Base-by-base conservation (phyloP, 2,113 vertebrate genomes). In the Porphyrio hochstetteri region DNA sequence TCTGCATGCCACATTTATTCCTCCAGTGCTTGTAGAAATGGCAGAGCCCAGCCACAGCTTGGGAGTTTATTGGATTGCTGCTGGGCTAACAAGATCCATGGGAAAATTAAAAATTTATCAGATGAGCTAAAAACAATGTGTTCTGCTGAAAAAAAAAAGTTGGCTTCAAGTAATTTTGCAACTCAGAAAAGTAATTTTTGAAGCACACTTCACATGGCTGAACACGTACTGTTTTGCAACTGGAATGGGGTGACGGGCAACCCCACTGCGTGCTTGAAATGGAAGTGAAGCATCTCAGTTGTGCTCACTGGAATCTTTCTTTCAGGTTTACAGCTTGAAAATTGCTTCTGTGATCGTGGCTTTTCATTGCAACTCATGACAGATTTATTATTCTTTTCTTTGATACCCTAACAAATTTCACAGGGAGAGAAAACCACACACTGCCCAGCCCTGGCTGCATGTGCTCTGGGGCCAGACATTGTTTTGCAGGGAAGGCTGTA, bases 81-180 rank as follows among this genome's bases (percentile, higher is more conserved):
- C 92, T 96, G 91, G 88, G 91, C 70, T 92, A 96, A 91, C 23
- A 9, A 96, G 89, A 95, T 95, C 87, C 81, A 82, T 89, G 77
- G 91, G 61, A 82, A 95, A 95, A 95, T 87, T 89, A 95, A 96
- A 95, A 89, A 94, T 93, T 87, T 11, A 89, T 91, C 93, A 95
- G 70, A 95, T 69, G 86, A 91, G 74, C 88, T 91, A 89, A 92
- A 95, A 89, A 85, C 95, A 96, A 89, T 95, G 86, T 72, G 65
- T 89, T 94, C 92, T 87, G 36, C 63, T 59, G 67, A 68, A 17
- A 77, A 76, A 88, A n/a, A 40, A 88, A 40, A 53, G 38, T 38
- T 86, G 50, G 57, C 75, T 92, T 92, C 3, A 3, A 95, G 52
- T 64, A 82, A 80, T 85, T 94, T 91, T 89, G 67, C 59, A 92